A percentile compares a stretch with the other conserved stretches of the same genome.
These are phyloP conservation scores for Florisuga fusca DNA, from an alignment of 2,797 vertebrate genomes.

Conservation along the genomic window DNA sequence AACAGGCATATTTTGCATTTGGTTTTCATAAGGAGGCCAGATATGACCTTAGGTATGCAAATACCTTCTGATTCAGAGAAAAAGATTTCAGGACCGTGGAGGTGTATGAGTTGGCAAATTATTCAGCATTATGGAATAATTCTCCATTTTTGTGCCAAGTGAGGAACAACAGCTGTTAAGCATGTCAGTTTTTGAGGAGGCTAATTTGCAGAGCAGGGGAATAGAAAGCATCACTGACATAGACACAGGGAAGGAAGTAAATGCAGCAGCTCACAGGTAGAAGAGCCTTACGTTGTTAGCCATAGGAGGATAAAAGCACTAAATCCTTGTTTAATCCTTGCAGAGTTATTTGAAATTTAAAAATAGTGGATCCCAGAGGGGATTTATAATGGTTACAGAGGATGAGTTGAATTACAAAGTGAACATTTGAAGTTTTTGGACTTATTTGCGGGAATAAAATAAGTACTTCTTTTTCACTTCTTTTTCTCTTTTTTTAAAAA, in stretches of 20 bases:
- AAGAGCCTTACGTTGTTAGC: background rate
- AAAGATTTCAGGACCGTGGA: constrained; percentile 31
- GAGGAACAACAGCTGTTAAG: constrained; percentile 39
- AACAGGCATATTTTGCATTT: background rate
- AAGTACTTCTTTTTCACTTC: background rate
- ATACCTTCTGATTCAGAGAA: constrained; percentile 13
- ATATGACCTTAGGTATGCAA: constrained; percentile 18
- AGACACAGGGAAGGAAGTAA: background rate
- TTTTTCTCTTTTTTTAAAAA: background rate
- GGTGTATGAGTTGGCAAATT: constrained; percentile 31
- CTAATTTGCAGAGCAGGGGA: constrained; percentile 42
- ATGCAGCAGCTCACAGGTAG: background rate
- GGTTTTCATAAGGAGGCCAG: background rate
- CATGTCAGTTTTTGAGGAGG: constrained; percentile 1
- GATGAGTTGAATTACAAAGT: constrained; percentile 38
- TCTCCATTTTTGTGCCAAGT: constrained; percentile 40
- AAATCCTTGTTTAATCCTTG: constrained; percentile 67
- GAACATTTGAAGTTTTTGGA: background rate
- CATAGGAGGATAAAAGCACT: constrained; percentile 31
- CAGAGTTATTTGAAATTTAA: constrained; percentile 65
- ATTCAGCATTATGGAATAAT: background rate
- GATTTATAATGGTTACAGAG: constrained; percentile 33
- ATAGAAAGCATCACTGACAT: constrained; percentile 1
- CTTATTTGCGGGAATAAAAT: constrained; percentile 10
- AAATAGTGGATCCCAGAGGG: constrained; percentile 29